A percentile compares a stretch with the other conserved stretches of the same genome.
Evolutionary conservation across 1,140 invertebrate species (phyloP).

Genomic region (Cyphomyrmex costatus): DNA sequence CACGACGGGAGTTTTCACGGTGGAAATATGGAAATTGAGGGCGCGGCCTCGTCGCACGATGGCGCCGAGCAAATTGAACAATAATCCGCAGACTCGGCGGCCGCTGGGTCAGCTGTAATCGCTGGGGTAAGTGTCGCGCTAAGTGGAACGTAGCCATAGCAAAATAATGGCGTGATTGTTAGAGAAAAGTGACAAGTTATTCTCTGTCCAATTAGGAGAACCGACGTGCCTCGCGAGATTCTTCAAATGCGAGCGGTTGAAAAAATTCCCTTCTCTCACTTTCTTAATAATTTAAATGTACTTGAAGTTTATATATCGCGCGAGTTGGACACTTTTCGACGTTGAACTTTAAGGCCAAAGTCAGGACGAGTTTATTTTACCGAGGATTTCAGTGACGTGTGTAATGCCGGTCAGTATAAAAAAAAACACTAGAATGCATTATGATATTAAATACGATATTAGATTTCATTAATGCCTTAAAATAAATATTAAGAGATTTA

Average conservation of each 20-base stretch:
- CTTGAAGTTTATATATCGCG: not conserved
- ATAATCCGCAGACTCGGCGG: slow-evolving; percentile 53
- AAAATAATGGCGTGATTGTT: slow-evolving; percentile 35
- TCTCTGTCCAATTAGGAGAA: not conserved
- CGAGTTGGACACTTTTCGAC: not conserved
- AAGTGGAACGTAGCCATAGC: slow-evolving; percentile 37
- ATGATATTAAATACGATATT: not conserved
- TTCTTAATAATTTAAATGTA: slow-evolving; percentile 25
- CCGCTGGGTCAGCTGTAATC: slow-evolving; percentile 51
- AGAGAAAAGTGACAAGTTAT: slow-evolving; percentile 37
- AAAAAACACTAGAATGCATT: too few species aligned
- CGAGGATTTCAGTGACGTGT: not conserved
- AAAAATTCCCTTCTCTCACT: not conserved
- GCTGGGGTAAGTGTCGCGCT: slow-evolving; percentile 27
- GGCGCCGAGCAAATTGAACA: slow-evolving; percentile 60
- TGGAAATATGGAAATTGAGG: slow-evolving; percentile 61
- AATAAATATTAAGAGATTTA: not conserved
- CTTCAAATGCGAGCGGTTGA: not conserved
- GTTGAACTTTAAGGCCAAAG: slow-evolving; percentile 21
- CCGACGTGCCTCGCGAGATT: not conserved
- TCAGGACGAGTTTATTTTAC: not conserved
- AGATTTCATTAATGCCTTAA: not conserved
- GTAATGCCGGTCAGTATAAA: not conserved
- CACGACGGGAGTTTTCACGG: not conserved
- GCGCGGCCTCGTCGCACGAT: slow-evolving; percentile 45